These are phyloP conservation scores for Paguma larvata DNA, from an alignment of 2,797 vertebrate genomes.

Conservation along the genomic window DNA sequence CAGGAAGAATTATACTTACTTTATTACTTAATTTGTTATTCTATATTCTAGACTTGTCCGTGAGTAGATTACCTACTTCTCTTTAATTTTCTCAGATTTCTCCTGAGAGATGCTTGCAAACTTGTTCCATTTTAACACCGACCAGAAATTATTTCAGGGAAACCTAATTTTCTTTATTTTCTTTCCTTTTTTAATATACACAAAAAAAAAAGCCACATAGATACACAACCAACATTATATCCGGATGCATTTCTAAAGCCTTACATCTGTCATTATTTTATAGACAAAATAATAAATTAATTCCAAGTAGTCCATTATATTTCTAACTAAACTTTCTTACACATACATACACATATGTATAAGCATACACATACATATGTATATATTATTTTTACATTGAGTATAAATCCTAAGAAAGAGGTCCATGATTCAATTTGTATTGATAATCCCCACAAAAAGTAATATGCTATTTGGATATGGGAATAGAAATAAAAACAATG, in stretches of 20 bases:
- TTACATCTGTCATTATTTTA: constrained; percentile 14
- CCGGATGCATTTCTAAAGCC: neutral
- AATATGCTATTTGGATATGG: neutral
- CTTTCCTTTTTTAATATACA: neutral
- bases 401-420: constrained; percentile 1
- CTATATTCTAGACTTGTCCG: neutral
- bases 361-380: neutral
- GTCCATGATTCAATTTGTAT: neutral
- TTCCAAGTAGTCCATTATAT: neutral
- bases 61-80: neutral
- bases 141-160: constrained; percentile 33
- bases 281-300: neutral
- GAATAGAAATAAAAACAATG: neutral
- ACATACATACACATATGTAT: neutral
- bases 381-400: neutral
- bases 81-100: neutral
- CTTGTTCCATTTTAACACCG: constrained; percentile 17
- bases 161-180: neutral
- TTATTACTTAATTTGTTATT: constrained; percentile 32
- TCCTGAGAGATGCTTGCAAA: neutral
- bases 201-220: neutral
- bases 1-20: neutral
- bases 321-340: neutral
- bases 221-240: neutral
- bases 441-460: neutral